Evolutionary conservation across 2,797 vertebrate genomes (phyloP).

Genomic region (Betta splendens): DNA sequence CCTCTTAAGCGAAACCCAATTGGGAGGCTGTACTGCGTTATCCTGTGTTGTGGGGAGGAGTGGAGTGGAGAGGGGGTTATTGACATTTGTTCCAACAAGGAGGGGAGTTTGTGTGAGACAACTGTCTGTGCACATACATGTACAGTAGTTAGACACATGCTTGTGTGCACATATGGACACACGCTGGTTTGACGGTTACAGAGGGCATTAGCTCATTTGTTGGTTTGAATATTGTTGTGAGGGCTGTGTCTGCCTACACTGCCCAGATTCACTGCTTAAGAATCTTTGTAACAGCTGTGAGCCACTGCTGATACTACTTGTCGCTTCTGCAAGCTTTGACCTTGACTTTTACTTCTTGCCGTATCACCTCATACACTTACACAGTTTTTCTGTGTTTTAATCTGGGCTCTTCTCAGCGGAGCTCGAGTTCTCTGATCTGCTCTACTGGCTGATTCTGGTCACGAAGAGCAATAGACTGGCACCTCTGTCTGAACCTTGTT

Average conservation of each 20-base stretch:
- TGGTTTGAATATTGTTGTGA: conserved; percentile 43
- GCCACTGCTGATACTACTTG: conserved; percentile 26
- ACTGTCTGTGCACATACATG: conserved; percentile 47
- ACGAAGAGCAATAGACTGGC: conserved; percentile 15
- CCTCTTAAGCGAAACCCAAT: conserved; percentile 86
- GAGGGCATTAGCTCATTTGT: conserved; percentile 40
- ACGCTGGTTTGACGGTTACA: conserved; percentile 41
- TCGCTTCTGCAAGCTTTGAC: conserved; percentile 20
- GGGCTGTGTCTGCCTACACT: conserved; percentile 6
- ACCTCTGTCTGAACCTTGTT: conserved; percentile 23
- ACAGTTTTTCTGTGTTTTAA: conserved; percentile 21
- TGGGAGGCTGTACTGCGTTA: conserved; percentile 80
- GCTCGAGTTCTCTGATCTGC: conserved; percentile 26
- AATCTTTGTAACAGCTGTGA: conserved; percentile 41
- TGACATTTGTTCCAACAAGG: conserved; percentile 79
- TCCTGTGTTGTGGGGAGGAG: conserved; percentile 78
- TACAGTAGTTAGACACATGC: conserved; percentile 44
- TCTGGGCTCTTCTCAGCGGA: conserved; percentile 16
- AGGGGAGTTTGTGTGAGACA: conserved; percentile 59
- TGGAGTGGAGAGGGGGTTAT: conserved; percentile 46
- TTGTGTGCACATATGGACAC: conserved; percentile 31
- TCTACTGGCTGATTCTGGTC: conserved; percentile 10
- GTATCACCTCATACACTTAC: not conserved
- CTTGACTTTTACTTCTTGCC: conserved; percentile 26
- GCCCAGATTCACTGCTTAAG: conserved; percentile 40